phyloP scores from a whole-genome alignment of 2,888 invertebrate species.

The Melinaea menophilus region DNA sequence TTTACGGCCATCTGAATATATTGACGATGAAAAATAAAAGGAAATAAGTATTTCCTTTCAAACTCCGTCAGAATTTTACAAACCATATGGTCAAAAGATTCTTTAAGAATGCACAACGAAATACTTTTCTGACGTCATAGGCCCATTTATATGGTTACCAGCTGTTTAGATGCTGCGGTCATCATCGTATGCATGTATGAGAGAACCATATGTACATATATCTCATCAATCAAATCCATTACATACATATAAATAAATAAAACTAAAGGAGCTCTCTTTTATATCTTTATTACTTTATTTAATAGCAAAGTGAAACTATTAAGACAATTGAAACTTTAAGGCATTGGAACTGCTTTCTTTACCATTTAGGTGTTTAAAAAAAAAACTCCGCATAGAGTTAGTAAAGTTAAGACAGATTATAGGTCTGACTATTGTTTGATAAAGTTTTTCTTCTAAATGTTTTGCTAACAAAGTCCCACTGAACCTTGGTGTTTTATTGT shows the following conservation, averaged over 20 bases:
- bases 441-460: neutral
- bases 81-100: neutral
- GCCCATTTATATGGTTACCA: slow-evolving; percentile 52
- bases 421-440: too few species aligned
- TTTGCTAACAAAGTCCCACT: neutral
- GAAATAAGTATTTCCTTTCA: neutral
- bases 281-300: too few species aligned
- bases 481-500: slow-evolving; percentile 13
- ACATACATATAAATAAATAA: too few species aligned
- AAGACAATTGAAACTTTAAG: too few species aligned
- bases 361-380: too few species aligned
- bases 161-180: slow-evolving; percentile 62
- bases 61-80: slow-evolving; percentile 1
- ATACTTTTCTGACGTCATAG: slow-evolving; percentile 47
- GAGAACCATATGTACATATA: neutral
- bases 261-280: too few species aligned
- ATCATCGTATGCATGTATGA: slow-evolving; percentile 46
- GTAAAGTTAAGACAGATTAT: too few species aligned
- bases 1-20: slow-evolving; percentile 13
- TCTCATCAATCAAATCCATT: too few species aligned
- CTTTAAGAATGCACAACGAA: neutral
- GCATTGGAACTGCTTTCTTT: too few species aligned
- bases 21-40: slow-evolving; percentile 10
- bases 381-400: too few species aligned
- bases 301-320: too few species aligned